Evolutionary conservation across 2,113 vertebrate genomes (phyloP).

Genomic region (Chaetura pelagica): DNA sequence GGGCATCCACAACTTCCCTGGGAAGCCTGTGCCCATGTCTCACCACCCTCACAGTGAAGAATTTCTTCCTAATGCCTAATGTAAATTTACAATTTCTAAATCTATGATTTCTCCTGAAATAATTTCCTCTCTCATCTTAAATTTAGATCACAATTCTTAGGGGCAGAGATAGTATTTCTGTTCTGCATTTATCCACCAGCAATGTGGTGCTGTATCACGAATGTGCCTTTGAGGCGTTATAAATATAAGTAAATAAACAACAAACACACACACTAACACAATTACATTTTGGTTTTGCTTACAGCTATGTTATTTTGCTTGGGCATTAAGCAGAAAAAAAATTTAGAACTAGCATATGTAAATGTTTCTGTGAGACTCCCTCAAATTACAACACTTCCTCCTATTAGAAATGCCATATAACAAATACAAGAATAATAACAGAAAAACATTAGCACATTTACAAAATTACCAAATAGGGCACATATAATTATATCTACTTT

Average conservation of each 20-base stretch:
- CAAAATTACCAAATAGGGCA: neutral
- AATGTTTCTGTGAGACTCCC: neutral
- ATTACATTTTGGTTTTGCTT: slow-evolving; percentile 38
- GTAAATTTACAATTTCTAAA: too few relatives aligned
- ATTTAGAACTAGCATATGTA: neutral
- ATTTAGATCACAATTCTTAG: neutral
- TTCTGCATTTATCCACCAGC: neutral
- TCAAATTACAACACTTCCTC: neutral
- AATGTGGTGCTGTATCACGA: neutral
- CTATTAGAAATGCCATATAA: slow-evolving; percentile 11
- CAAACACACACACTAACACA: neutral
- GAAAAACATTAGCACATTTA: neutral
- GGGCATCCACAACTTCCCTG: too few relatives aligned
- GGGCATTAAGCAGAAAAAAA: slow-evolving; percentile 31
- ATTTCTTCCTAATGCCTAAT: too few relatives aligned
- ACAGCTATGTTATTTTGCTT: slow-evolving; percentile 23
- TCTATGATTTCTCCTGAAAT: neutral
- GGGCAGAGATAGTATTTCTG: neutral
- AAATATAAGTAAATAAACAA: slow-evolving; percentile 20
- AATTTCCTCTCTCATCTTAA: neutral
- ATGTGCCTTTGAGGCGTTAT: slow-evolving; percentile 1
- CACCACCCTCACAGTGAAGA: too few relatives aligned
- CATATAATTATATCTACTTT: neutral
- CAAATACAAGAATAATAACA: neutral
- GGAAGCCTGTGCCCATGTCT: too few relatives aligned